Percentiles rank a stretch among this genome's conserved stretches.
Conservation (phyloP, 2,888 invertebrate species). For the Ariolimax columbianus region DNA sequence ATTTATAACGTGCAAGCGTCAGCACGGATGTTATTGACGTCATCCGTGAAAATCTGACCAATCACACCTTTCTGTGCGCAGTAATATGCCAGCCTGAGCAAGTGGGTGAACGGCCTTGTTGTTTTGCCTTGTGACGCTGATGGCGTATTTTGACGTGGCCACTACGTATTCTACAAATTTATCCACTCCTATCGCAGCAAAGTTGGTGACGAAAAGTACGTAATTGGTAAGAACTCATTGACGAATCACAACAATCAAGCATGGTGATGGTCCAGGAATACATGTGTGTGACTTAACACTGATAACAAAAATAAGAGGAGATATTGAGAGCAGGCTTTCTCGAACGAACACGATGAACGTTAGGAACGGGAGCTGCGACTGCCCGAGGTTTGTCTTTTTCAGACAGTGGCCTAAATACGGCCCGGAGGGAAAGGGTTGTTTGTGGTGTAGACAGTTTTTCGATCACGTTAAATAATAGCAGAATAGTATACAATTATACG, state of each 20-base stretch:
- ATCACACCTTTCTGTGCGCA: constrained; percentile 59
- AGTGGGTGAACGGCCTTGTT: constrained; percentile 68
- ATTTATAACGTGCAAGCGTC: constrained; percentile 54
- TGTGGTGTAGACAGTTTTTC: not conserved
- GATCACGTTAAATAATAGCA: not conserved
- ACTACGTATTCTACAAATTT: constrained; percentile 92
- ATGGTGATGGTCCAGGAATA: constrained; percentile 50
- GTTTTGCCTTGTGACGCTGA: constrained; percentile 74
- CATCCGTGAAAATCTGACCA: constrained; percentile 57
- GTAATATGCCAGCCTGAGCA: constrained; percentile 57
- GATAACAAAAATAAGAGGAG: constrained; percentile 26
- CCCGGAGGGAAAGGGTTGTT: not conserved
- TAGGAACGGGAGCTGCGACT: constrained; percentile 35
- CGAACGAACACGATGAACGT: constrained; percentile 42
- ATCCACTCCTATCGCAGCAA: constrained; percentile 95
- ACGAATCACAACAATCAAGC: constrained; percentile 75
- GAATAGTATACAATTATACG: too few species aligned
- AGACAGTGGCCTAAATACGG: constrained; percentile 35
- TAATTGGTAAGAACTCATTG: constrained; percentile 83
- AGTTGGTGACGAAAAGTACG: constrained; percentile 96
- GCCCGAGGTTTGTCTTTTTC: constrained; percentile 41
- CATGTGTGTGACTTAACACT: constrained; percentile 28
- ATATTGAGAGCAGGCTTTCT: constrained; percentile 3
- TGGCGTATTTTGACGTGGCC: constrained; percentile 79
- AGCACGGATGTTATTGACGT: constrained; percentile 62